Evolutionary conservation across 2,888 invertebrate species (phyloP), one percentile per base, ranked within the genome.

Genomic region (Lycocerus yunnanus): DNA sequence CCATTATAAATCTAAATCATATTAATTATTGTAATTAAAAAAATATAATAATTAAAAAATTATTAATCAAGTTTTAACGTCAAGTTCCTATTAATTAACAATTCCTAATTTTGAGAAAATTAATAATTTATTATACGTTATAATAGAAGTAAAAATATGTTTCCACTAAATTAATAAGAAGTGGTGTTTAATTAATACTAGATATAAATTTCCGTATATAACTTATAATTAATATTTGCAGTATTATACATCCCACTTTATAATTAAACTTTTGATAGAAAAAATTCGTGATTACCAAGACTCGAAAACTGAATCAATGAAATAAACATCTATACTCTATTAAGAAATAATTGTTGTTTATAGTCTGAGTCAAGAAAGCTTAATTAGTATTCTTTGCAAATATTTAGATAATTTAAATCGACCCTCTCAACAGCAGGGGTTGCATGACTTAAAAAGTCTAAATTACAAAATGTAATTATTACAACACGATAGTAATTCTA

Each of bases 281-380:
- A 21, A 20, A 68, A 16, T 27, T 68, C 15, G 58, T 58, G 68
- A 68, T 68, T 24, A 18, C 66, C 13, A 68, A 60, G 68, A 58
- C 72, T 58, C 20, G 15, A 72, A 74, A 71, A 76, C 58, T 69
- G 72, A 73, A 76, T 76, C 67, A 71, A 74, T 66, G 71, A 70
- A 61, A 66, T 68, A 59, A 74, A 66, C 73, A 78, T 79, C 71
- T 71, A 70, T 77, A 78, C 75, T 73, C 77, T 78, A 80, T 79
- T 80, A 79, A 77, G 79, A 74, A 75, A 79, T 80, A 80, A 80
- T 80, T 80, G 80, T 80, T 80, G 79, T 80, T 80, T 80, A 80
- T 80, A 69, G 78, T 74, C 14, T 27, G 27, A 70, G 70, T 71
- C 66, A 72, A 78, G 78, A 71, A 73, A 68, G 60, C 68, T 66